Conservation (phyloP, 2,797 vertebrate genomes). For the Hippopotamyrus pictus region DNA sequence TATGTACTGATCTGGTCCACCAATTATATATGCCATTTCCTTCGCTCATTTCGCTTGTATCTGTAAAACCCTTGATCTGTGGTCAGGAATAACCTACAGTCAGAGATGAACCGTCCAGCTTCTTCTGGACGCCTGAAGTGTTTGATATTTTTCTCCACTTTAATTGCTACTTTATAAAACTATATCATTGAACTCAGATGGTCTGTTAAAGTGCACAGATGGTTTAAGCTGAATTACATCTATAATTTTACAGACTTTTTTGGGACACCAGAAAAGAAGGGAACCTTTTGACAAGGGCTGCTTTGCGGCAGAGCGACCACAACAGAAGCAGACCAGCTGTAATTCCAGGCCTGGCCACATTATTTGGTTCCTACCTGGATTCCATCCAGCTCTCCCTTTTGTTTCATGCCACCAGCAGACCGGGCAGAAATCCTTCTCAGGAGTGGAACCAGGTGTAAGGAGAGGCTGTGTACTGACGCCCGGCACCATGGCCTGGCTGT, state of each 20-base stretch:
- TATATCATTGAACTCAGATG: constrained; percentile 15
- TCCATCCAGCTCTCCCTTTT: not conserved
- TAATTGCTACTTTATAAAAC: constrained; percentile 22
- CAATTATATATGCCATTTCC: not conserved
- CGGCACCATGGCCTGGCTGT: not conserved
- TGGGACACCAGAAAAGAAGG: not conserved
- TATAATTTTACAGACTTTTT: constrained; percentile 24
- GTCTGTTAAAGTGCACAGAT: constrained; percentile 2
- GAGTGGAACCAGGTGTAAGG: not conserved
- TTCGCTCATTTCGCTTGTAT: not conserved
- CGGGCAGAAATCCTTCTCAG: not conserved
- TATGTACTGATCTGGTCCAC: not conserved
- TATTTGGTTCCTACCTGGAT: not conserved
- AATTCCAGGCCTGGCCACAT: not conserved
- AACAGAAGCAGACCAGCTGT: constrained; percentile 11
- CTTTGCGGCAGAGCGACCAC: not conserved
- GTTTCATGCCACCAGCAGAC: not conserved
- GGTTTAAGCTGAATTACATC: constrained; percentile 9
- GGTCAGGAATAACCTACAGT: not conserved
- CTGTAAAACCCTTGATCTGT: not conserved
- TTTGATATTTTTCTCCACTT: constrained; percentile 12
- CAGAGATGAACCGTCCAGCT: not conserved
- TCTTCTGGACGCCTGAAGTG: constrained; percentile 6
- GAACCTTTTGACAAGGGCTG: not conserved
- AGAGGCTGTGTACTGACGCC: not conserved